Conservation (phyloP, 2,888 invertebrate genomes). For the Dastarcus helophoroides region DNA sequence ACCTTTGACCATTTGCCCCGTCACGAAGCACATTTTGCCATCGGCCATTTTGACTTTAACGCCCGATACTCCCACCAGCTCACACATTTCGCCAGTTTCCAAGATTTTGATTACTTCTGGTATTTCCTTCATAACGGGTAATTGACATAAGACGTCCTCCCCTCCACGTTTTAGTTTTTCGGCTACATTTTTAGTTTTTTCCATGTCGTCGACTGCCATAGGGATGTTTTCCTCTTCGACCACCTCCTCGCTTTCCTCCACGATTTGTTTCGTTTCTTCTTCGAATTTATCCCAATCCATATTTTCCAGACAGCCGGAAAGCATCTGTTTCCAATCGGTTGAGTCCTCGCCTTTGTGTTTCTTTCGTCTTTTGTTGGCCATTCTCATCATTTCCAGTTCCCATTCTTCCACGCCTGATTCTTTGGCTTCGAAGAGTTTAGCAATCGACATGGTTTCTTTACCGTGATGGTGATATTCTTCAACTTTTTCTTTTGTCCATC, state of each 20-base stretch:
- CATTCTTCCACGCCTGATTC: slow-evolving; percentile 34
- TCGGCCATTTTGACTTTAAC: slow-evolving; percentile 39
- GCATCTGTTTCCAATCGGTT: slow-evolving; percentile 36
- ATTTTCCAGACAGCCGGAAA: slow-evolving; percentile 49
- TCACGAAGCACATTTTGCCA: slow-evolving; percentile 60
- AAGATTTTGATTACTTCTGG: slow-evolving; percentile 50
- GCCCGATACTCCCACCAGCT: slow-evolving; percentile 51
- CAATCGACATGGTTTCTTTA: slow-evolving; percentile 40
- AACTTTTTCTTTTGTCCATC: slow-evolving; percentile 42
- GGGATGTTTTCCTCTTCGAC: slow-evolving; percentile 31
- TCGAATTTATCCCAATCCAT: slow-evolving; percentile 50
- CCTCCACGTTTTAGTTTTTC: slow-evolving; percentile 46
- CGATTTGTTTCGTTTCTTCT: slow-evolving; percentile 58
- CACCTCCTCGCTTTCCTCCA: slow-evolving; percentile 55
- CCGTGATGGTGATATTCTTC: slow-evolving; percentile 35
- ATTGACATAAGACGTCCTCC: slow-evolving; percentile 40
- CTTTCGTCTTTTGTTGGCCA: slow-evolving; percentile 31
- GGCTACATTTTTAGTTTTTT: slow-evolving; percentile 46
- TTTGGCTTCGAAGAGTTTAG: slow-evolving; percentile 47
- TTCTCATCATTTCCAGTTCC: slow-evolving; percentile 33
- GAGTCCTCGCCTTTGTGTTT: slow-evolving; percentile 30
- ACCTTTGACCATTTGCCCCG: slow-evolving; percentile 65
- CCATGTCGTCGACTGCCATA: slow-evolving; percentile 45
- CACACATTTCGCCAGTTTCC: slow-evolving; percentile 46
- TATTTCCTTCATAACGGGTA: slow-evolving; percentile 52